phyloP scores from a whole-genome alignment of 1,140 invertebrate species.

The Aphis craccivora region DNA sequence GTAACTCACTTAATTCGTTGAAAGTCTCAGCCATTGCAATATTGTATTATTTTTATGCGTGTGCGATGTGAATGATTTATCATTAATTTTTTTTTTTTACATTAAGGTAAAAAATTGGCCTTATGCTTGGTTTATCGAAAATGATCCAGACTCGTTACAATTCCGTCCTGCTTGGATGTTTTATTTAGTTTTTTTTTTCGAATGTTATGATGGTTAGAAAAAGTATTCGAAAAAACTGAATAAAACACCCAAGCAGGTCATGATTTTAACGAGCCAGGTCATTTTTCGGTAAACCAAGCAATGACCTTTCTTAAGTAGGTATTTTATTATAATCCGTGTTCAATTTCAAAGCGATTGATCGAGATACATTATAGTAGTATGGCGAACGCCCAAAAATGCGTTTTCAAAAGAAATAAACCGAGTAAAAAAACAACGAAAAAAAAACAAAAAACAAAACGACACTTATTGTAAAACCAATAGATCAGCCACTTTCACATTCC shows the following conservation, averaged over 20 bases:
- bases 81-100: too few relatives aligned
- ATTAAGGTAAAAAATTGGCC: background rate
- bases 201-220: background rate
- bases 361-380: background rate
- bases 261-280: background rate
- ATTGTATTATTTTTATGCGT: background rate
- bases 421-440: background rate
- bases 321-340: conserved; percentile 13
- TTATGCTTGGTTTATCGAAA: background rate
- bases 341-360: background rate
- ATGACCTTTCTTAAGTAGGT: conserved; percentile 2
- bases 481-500: background rate
- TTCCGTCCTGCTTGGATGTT: background rate
- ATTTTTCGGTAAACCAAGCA: background rate
- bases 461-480: conserved; percentile 1
- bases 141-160: background rate
- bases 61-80: background rate
- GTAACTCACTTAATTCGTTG: background rate
- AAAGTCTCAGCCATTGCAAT: background rate
- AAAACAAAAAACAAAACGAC: background rate
- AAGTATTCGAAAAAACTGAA: background rate
- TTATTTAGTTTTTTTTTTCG: background rate
- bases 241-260: background rate
- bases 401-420: background rate
- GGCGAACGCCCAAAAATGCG: background rate